Evolutionary conservation across 2,797 vertebrate genomes (phyloP).

Genomic region (Buphagus erythrorhynchus): DNA sequence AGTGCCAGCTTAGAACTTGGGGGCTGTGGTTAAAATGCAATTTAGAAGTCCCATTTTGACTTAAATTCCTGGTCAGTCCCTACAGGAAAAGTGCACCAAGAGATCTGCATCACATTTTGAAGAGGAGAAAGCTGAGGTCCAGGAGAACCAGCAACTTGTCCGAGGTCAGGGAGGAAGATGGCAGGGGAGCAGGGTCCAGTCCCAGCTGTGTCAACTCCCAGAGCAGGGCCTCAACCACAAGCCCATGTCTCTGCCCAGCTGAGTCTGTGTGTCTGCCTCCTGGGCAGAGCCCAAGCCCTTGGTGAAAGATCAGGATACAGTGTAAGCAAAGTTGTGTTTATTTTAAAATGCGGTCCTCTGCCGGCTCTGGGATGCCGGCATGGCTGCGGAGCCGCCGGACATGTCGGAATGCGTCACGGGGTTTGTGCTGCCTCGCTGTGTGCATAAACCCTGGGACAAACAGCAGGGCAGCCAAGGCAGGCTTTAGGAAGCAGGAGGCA

Average conservation of each 20-base stretch:
- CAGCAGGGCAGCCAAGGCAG: not conserved
- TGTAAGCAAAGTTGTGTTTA: conserved; percentile 53
- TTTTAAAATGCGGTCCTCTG: conserved; percentile 18
- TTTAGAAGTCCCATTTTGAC: not conserved
- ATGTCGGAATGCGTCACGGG: not conserved
- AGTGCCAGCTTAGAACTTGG: not conserved
- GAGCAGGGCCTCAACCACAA: conserved; percentile 37
- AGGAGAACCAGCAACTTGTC: not conserved
- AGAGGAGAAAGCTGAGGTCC: not conserved
- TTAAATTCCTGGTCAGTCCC: not conserved
- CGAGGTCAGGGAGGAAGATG: not conserved
- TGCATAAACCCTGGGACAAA: not conserved
- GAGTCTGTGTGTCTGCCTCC: conserved; percentile 45
- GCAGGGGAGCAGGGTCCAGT: not conserved
- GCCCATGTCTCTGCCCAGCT: not conserved
- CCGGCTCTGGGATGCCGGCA: not conserved
- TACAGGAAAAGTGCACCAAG: not conserved
- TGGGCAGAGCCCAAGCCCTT: conserved; percentile 16
- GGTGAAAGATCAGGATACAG: conserved; percentile 37
- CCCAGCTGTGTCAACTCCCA: conserved; percentile 61
- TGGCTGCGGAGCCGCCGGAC: not conserved
- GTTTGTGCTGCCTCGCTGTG: not conserved
- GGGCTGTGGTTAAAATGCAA: not conserved
- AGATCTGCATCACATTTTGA: not conserved
- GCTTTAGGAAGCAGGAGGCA: not conserved